phyloP scores from a whole-genome alignment of 2,113 vertebrate species.

The Gorsachius goisagi region DNA sequence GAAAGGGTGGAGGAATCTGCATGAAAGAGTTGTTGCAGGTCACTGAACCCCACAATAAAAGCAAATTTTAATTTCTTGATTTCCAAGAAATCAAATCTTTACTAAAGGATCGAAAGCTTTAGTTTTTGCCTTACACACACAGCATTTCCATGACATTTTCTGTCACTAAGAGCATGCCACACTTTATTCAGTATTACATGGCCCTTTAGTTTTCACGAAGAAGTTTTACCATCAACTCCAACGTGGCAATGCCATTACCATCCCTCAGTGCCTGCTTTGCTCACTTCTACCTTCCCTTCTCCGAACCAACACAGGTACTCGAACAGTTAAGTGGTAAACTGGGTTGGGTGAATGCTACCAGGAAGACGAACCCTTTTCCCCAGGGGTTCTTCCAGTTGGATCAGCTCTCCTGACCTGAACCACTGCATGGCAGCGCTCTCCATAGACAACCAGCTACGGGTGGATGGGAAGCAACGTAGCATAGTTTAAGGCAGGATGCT shows the following conservation, averaged over 20 bases:
- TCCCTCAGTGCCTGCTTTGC: background rate
- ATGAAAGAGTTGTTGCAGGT: background rate
- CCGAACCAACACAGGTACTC: background rate
- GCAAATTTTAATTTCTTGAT: background rate
- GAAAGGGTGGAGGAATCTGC: constrained; percentile 68
- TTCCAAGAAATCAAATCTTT: background rate
- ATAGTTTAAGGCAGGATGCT: background rate
- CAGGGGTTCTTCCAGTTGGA: background rate
- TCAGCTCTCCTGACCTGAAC: background rate
- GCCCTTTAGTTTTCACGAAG: background rate
- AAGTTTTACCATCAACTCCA: background rate
- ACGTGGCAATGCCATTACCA: background rate
- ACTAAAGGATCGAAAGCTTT: background rate
- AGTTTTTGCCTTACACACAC: background rate
- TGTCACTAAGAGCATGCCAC: background rate
- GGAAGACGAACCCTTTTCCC: background rate
- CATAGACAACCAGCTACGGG: background rate
- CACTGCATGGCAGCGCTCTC: background rate
- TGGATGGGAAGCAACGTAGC: background rate
- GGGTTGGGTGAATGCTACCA: background rate
- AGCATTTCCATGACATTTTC: background rate
- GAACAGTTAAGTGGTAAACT: background rate
- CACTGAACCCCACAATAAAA: background rate
- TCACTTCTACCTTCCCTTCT: background rate
- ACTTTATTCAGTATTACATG: background rate